Conservation (phyloP, 2,888 invertebrate genomes). For the Drosophila koepferae region DNA sequence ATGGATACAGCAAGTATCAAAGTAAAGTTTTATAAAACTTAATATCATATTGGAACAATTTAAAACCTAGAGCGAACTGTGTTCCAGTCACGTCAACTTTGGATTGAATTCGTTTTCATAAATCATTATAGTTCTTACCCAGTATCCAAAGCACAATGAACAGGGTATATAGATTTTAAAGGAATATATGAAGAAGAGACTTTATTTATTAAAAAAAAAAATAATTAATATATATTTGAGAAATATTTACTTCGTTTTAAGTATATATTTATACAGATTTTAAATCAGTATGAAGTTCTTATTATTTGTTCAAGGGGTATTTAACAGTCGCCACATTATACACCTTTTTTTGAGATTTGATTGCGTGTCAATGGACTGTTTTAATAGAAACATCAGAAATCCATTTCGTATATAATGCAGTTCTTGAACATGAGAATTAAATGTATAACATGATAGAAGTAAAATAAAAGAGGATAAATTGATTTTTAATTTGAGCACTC, state of each 20-base stretch:
- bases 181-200: too few relatives aligned
- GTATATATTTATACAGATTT: background rate
- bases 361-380: slow-evolving; percentile 23
- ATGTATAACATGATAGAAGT: background rate
- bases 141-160: background rate
- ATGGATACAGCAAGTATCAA: slow-evolving; percentile 81
- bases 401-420: slow-evolving; percentile 22
- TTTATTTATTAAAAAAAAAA: too few relatives aligned
- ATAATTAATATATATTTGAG: too few relatives aligned
- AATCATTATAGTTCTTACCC: too few relatives aligned
- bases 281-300: too few relatives aligned
- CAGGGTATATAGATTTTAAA: background rate
- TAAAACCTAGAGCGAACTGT: slow-evolving; percentile 3
- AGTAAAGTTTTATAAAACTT: slow-evolving; percentile 69
- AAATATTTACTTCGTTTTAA: background rate
- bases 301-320: slow-evolving; percentile 20
- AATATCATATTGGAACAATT: slow-evolving; percentile 17
- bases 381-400: slow-evolving; percentile 26
- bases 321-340: background rate
- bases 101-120: background rate
- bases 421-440: background rate
- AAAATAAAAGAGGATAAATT: background rate
- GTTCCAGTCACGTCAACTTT: too few relatives aligned
- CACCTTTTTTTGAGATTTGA: background rate
- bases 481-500: background rate